Percentiles rank a stretch among this genome's conserved stretches.
phyloP scores from a whole-genome alignment of 2,113 vertebrate genomes.

The Cinclus mexicanus region DNA sequence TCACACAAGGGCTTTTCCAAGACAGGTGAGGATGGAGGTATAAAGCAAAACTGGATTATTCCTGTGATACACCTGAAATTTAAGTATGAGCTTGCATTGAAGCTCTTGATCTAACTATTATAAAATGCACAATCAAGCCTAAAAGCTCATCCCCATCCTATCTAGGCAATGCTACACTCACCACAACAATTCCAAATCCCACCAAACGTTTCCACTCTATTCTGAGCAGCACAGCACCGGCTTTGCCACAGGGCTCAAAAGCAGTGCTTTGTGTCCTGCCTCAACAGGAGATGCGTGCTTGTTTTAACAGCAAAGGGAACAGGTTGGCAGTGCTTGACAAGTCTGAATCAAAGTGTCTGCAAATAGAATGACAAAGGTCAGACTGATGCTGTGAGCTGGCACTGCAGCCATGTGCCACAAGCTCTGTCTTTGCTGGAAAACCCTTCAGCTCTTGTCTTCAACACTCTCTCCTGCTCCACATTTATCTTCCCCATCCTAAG shows the following conservation, averaged over 20 bases:
- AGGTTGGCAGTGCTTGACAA: not conserved
- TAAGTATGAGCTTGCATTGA: not conserved
- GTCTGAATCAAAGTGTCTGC: not conserved
- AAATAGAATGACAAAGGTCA: conserved; percentile 15
- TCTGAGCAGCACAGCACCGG: not conserved
- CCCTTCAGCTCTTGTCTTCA: not conserved
- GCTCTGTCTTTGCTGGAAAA: not conserved
- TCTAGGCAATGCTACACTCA: not conserved
- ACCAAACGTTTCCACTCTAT: not conserved
- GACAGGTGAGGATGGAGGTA: not conserved
- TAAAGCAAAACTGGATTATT: not conserved
- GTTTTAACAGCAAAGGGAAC: not conserved
- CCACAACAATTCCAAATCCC: not conserved
- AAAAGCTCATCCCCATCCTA: not conserved
- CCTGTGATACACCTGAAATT: not conserved
- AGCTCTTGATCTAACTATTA: not conserved
- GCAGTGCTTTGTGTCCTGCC: not conserved
- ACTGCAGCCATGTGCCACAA: not conserved
- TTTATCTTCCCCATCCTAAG: not conserved
- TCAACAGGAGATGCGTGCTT: not conserved
- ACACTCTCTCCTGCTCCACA: not conserved
- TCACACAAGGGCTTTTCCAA: not conserved
- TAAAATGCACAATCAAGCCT: not conserved
- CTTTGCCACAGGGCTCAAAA: not conserved
- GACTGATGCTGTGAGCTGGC: not conserved